Percentiles rank a stretch among this genome's conserved stretches.
phyloP scores from a whole-genome alignment of 2,113 vertebrate genomes.

The Grantiella picta region DNA sequence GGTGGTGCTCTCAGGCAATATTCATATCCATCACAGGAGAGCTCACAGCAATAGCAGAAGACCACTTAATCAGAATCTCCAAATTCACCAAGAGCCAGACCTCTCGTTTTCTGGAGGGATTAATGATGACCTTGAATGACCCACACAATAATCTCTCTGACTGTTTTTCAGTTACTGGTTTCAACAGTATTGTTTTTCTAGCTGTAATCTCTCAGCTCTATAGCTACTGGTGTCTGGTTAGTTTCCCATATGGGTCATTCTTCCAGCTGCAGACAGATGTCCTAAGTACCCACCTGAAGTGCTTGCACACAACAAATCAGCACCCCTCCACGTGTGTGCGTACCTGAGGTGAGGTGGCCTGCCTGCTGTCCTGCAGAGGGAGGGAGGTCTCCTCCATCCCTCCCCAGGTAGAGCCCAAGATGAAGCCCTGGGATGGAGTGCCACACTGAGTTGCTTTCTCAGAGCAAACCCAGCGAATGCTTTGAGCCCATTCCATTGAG shows the following conservation, averaged over 20 bases:
- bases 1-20: neutral
- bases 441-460: neutral
- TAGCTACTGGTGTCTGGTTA: neutral
- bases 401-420: neutral
- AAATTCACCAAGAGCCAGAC: neutral
- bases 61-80: neutral
- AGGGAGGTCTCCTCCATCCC: neutral
- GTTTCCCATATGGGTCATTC: neutral
- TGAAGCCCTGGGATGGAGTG: neutral
- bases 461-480: neutral
- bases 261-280: neutral
- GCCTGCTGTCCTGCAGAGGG: neutral
- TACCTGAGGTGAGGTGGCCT: neutral
- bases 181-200: neutral
- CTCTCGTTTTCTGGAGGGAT: neutral
- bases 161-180: neutral
- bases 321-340: neutral
- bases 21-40: neutral
- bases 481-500: neutral
- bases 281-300: neutral
- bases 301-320: neutral
- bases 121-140: neutral
- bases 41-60: neutral
- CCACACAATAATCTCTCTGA: fast-evolving
- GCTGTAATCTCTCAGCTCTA: neutral